These are phyloP conservation scores for Ditula angustiorana DNA, from an alignment of 2,888 invertebrate genomes.

Conservation along the genomic window DNA sequence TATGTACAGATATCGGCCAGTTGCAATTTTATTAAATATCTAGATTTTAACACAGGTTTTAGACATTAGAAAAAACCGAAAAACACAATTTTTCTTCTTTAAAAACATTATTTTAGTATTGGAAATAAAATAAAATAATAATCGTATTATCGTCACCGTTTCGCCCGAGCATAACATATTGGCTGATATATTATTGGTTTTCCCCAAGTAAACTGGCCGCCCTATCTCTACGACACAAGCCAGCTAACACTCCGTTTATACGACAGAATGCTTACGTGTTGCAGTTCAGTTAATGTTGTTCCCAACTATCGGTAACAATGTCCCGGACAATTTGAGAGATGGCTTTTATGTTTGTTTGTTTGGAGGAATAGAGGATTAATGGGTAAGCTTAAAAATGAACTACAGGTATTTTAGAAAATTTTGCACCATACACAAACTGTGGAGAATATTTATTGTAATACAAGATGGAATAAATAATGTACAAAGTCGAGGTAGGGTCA, in stretches of 20 bases:
- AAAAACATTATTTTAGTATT: no score
- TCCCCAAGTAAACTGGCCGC: neutral
- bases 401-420: neutral
- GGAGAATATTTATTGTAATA: no score
- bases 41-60: no score
- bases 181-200: neutral
- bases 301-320: constrained; percentile 38
- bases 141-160: no score
- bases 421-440: neutral
- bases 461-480: no score
- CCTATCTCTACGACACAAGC: neutral
- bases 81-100: no score
- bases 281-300: constrained; percentile 34
- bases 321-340: constrained; percentile 21
- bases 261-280: constrained; percentile 37
- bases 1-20: no score
- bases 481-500: no score
- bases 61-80: no score
- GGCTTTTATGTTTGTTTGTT: neutral
- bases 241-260: constrained; percentile 26
- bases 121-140: no score
- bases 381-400: neutral
- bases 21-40: no score
- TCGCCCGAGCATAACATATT: neutral
- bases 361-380: constrained; percentile 20